These are phyloP conservation scores for Hozukius guyotensis DNA, from an alignment of 2,797 vertebrate species.

Conservation along the genomic window DNA sequence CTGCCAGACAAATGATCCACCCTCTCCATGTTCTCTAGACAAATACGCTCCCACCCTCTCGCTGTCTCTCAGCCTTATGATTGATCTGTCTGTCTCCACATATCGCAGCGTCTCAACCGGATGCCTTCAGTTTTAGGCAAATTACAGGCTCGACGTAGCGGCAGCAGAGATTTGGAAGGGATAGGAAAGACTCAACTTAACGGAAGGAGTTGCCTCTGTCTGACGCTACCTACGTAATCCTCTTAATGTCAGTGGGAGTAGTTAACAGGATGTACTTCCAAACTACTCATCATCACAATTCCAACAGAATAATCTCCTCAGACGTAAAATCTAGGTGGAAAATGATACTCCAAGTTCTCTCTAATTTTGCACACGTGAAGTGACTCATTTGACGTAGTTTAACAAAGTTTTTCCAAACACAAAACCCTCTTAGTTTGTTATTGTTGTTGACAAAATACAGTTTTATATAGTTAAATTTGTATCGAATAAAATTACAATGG, in stretches of 20 bases:
- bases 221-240: constrained; percentile 83
- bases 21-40: constrained; percentile 80
- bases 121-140: constrained; percentile 81
- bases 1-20: constrained; percentile 82
- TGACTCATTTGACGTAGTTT: constrained; percentile 57
- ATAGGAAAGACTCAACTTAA: constrained; percentile 78
- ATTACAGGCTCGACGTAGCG: constrained; percentile 75
- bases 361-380: constrained; percentile 45
- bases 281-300: constrained; percentile 83
- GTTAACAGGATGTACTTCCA: constrained; percentile 85
- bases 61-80: constrained; percentile 71
- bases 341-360: constrained; percentile 60
- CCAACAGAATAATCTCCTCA: constrained; percentile 79
- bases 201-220: constrained; percentile 83
- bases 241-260: constrained; percentile 86
- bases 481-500: not conserved
- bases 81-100: constrained; percentile 71
- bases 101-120: constrained; percentile 64
- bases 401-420: constrained; percentile 50
- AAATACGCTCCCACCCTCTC: constrained; percentile 78
- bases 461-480: not conserved
- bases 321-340: constrained; percentile 75
- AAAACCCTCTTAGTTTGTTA: constrained; percentile 16
- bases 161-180: constrained; percentile 78
- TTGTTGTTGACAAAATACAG: not conserved